Evolutionary conservation across 53 echinoderm and acorn worm species (phyloP), one percentile per base, ranked within the genome.

Genomic region (Echinometra lucunter): DNA sequence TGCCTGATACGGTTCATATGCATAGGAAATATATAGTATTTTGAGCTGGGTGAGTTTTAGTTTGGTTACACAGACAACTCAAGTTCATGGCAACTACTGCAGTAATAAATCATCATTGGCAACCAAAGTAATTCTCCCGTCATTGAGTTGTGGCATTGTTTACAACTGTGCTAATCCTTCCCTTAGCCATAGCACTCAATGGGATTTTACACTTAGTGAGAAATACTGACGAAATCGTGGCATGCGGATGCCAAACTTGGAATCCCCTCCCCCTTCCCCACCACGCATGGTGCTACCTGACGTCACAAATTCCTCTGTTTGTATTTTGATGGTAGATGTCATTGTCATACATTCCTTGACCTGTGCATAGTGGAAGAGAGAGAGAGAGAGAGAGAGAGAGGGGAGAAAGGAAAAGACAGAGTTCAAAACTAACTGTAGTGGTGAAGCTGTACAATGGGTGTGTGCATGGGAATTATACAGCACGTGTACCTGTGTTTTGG

Each of bases 361-460:
- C 37, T 89, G 19, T 60, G 38, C 60, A 38, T 2, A 85, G 81
- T 81, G 10, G 27, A 3, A 45, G 80, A 42, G 4, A 42, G 80
- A 45, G 85, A n/a, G 85, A 83, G 85, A 83, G 85, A 83, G 85
- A 47, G 85, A 49, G 49, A n/a, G 85, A 47, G 85, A 82, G 82
- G n/a, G 45, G 47, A 45, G 40, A 82, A 28, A 28, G 28, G 28
- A 12, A 49, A 11, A 85, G 49, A 85, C 27, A 28, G 47, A 85
- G 85, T 85, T 49, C 85, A 47, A 47, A n/a, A 85, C 27, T 49
- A 49, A 85, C 4, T 49, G 30, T 2, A 47, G 45, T 47, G 47
- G 85, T 47, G 4, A 6, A 42, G 42, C 16, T 40, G 28, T 49
- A 49, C 6, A 27, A n/a, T 27, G 11, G 30, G 28, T 85, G 85